Base-by-base conservation (phyloP, 2,888 invertebrate species). In the Caprella mutica region DNA sequence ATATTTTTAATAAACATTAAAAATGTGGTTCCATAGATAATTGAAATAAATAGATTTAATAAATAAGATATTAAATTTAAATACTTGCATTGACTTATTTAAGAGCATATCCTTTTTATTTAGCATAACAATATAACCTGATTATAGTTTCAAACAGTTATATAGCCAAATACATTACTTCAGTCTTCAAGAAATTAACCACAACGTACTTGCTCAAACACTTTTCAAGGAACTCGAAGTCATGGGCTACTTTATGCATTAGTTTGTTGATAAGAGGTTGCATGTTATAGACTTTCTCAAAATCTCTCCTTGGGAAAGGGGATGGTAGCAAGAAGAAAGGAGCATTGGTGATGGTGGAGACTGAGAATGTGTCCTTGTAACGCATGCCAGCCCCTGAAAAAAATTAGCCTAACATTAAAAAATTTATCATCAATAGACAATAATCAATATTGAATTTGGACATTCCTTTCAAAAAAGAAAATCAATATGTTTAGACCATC, bases 231-330 rank as follows among this genome's bases (percentile, higher is more conserved):
- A 91, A 91, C 19, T 82, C 80, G 59, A 82, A 77, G 71, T 87
- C 82, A 70, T 87, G 83, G 0, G 91, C 86, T n/a, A 90, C 85
- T 73, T 80, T 81, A 71, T 90, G 87, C 78, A 87, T 84, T 1
- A 91, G 75, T 69, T 84, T 81, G 74, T 90, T 90, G 26, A 90
- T 75, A 35, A 84, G 75, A 0, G 80, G 76, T 72, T 91, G 91
- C 30, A 90, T 74, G 24, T 79, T 77, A 0, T 83, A 74, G 0
- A 86, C 88, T 70, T 83, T 83, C 43, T 81, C 76, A 70, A 88
- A 88, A 71, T 86, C 83, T 17, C 77, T 75, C 50, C 80, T 76
- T 1, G 88, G 88, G 71, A 90, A 86, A 5, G 84, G 79, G 1
- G 88, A 86, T 0, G 88, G 88, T 33, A 85, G 74, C 52, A 89